Evolutionary conservation across 2,113 vertebrate genomes (phyloP), one percentile per base, ranked within the genome.

Genomic region (Ellobius talpinus): DNA sequence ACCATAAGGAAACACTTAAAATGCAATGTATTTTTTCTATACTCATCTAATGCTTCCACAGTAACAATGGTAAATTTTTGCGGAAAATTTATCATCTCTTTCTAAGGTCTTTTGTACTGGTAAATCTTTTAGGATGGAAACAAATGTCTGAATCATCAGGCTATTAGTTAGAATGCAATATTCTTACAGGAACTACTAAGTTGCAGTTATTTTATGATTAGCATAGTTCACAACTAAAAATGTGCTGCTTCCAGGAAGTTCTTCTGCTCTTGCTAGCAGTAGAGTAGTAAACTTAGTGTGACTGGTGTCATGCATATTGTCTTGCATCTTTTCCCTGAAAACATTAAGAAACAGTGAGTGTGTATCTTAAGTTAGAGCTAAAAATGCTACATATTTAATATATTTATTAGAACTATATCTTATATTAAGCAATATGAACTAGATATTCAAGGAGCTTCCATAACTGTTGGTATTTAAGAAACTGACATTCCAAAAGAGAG

Each of bases 141-240:
- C 61, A 85, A 76, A 95, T 17, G 11, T 66, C 10, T 95, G 81
- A 95, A 29, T 95, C 81, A 97, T 50, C 1, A 6, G 3, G 31
- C 50, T 26, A 86, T 74, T 86, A 81, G 86, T 58, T 76, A 90
- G n/a, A 90, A 88, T 89, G 8, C 36, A 88, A 88, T 90, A 92
- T 88, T 17, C 42, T 96, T 96, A 89, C 1, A n/a, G 86, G n/a
- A 81, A 81, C 11, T 73, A 92, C 16, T 86, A 72, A 92, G 31
- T 45, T 77, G 1, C 3, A 89, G 26, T 11, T 50, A 61, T 76
- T 63, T 66, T 92, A 61, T 76, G 8, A 47, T 76, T 42, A 85
- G 36, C 4, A 39, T 11, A 55, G 17, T 13, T 92, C 17, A 63
- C 36, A 63, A 73, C 73, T 84, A 79, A 93, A 66, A 66, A 26